Base-by-base conservation (phyloP, 92 coral and sea anemone species). In the Parazoanthus atlanticus region DNA sequence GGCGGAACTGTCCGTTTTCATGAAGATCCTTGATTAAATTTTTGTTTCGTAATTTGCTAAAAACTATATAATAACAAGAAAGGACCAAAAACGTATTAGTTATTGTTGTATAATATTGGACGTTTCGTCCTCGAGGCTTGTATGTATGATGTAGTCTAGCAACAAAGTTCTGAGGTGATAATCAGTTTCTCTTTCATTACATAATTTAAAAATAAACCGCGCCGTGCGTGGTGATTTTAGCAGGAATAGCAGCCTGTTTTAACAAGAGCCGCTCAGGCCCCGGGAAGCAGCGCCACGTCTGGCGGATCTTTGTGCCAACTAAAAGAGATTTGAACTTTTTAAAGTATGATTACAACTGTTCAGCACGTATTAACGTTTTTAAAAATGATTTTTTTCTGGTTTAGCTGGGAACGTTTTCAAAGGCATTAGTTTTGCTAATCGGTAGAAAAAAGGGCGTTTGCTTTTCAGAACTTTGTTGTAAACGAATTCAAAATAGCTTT, bases 111-210 rank as follows among this genome's bases (percentile, higher is more conserved):
- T 75, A 17, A 36, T 33, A 15, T 1, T 46, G 46, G 28, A 36
- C n/a, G 17, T 34, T 75, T 16, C 15, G 3, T 34, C 0, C 79
- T 73, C 52, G 40, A 34, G 1, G 12, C 41, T 74, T 34, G 69
- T 21, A 61, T 61, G 26, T 21, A 23, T 25, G 26, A 25, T 61
- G 43, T 34, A 75, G 52, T 16, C 29, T 3, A 36, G 79, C 79
- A 75, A 75, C 79, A 75, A 36, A 75, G 79, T 75, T 75, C 43
- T 75, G 79, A 75, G 79, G 21, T 34, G 43, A 75, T 32, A 1
- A 73, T 15, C 31, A 67, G 28, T 67, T 67, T 9, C 13, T 67
- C 21, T 73, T 17, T 6, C 23, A 73, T 73, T 32, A 21, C 10
- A 46, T 8, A 21, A 32, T 73, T 73, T 38, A 15, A 3, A 73